Percentiles rank a stretch among this genome's conserved stretches.
These are phyloP conservation scores for Palythoa grandiflora DNA, from an alignment of 92 coral and sea anemone species.

Conservation along the genomic window DNA sequence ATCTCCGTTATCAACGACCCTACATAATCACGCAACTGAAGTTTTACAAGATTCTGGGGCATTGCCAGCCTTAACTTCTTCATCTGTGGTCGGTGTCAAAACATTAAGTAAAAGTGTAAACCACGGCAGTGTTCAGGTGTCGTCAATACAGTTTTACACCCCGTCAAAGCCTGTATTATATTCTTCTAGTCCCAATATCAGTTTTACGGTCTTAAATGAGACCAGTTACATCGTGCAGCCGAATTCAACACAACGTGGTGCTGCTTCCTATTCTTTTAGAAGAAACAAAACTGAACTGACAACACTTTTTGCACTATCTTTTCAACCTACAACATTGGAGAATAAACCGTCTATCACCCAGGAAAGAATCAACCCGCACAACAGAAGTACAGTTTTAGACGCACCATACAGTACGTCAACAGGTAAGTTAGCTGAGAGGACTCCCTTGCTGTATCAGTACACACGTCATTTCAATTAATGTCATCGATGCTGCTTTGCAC, in stretches of 20 bases:
- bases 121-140: neutral
- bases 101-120: neutral
- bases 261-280: neutral
- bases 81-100: neutral
- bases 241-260: neutral
- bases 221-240: neutral
- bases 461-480: too few species aligned
- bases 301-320: neutral
- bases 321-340: neutral
- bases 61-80: neutral
- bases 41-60: too few species aligned
- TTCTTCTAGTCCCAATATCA: slow-evolving; percentile 3
- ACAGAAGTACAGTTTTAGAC: neutral
- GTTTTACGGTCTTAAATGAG: neutral
- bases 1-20: too few species aligned
- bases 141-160: neutral
- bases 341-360: neutral
- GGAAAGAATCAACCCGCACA: neutral
- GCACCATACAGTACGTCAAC: neutral
- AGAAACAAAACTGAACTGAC: neutral
- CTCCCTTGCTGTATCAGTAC: too few species aligned
- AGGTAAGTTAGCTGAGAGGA: slow-evolving; percentile 19
- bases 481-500: too few species aligned
- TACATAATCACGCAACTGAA: too few species aligned
- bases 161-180: neutral